Conservation (phyloP, 1,140 invertebrate species). For the Prorops nasuta region DNA sequence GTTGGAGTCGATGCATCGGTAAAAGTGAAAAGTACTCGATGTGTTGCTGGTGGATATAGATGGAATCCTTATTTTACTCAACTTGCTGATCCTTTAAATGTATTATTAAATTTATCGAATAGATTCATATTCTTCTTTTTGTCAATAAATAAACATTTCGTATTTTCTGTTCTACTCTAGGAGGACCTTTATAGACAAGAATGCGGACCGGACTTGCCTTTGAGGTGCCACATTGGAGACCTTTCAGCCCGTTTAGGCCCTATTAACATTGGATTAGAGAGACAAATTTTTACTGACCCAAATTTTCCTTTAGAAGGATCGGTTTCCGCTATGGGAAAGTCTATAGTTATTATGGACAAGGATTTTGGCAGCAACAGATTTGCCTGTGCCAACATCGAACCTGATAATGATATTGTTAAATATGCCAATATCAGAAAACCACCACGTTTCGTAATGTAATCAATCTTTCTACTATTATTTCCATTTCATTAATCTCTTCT, state of each 20-base stretch:
- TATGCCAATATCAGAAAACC: constrained; percentile 85
- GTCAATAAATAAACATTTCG: not conserved
- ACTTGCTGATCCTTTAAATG: constrained; percentile 83
- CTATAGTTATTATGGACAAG: constrained; percentile 80
- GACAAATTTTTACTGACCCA: constrained; percentile 78
- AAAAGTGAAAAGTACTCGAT: constrained; percentile 73
- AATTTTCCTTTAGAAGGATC: constrained; percentile 83
- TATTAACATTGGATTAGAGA: constrained; percentile 76
- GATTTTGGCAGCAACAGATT: constrained; percentile 70
- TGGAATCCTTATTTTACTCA: constrained; percentile 95
- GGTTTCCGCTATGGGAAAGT: constrained; percentile 77
- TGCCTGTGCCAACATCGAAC: constrained; percentile 89
- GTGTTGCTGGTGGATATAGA: constrained; percentile 84
- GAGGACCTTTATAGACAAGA: constrained; percentile 82
- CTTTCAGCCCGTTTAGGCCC: constrained; percentile 80
- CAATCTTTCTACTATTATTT: not conserved
- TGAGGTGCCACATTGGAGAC: constrained; percentile 93
- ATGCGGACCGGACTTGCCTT: constrained; percentile 81
- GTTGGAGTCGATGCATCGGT: constrained; percentile 90
- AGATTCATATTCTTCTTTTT: not conserved
- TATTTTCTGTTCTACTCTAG: too few relatives aligned
- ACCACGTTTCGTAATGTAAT: constrained; percentile 85
- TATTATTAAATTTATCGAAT: constrained; percentile 39
- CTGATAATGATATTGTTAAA: constrained; percentile 88
- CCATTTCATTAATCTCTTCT: constrained; percentile 1